Percentiles rank a stretch among this genome's conserved stretches.
phyloP scores from a whole-genome alignment of 1,140 invertebrate genomes.

The Aphidius ervi region DNA sequence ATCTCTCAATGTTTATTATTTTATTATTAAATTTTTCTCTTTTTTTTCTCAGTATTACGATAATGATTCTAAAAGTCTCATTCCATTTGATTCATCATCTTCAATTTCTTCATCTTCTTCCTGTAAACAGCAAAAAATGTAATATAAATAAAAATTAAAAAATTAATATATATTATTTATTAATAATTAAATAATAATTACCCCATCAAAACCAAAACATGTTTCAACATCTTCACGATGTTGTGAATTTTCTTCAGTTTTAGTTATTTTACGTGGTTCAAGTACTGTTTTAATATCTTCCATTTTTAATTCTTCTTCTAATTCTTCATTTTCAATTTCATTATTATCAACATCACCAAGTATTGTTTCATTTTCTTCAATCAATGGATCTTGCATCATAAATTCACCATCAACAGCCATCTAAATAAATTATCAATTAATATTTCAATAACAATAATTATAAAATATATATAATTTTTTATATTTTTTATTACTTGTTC shows the following conservation, averaged over 20 bases:
- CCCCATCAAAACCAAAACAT: conserved; percentile 83
- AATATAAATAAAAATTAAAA: conserved; percentile 9
- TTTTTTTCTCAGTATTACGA: conserved; percentile 38
- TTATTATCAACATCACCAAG: conserved; percentile 39
- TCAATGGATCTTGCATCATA: conserved; percentile 51
- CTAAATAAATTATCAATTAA: conserved; percentile 23
- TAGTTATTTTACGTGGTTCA: conserved; percentile 27
- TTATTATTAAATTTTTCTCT: background rate
- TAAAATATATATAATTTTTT: background rate
- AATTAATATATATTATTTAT: conserved; percentile 11
- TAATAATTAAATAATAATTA: conserved; percentile 31
- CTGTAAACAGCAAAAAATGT: conserved; percentile 16
- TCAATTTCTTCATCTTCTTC: conserved; percentile 44
- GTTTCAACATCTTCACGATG: conserved; percentile 69
- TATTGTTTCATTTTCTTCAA: conserved; percentile 40
- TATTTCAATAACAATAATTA: conserved; percentile 5
- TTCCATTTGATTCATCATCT: conserved; percentile 35
- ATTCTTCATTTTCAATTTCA: conserved; percentile 44
- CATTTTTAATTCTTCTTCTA: conserved; percentile 36
- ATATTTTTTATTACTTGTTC: conserved; percentile 38
- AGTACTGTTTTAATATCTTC: conserved; percentile 42
- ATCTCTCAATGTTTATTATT: no score
- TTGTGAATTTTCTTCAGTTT: conserved; percentile 50
- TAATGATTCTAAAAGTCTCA: conserved; percentile 45
- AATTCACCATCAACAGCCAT: conserved; percentile 51